These are phyloP conservation scores for Oscarella lobularis DNA, from an alignment of 37 sponge, comb jelly and placozoan genomes.

Conservation along the genomic window DNA sequence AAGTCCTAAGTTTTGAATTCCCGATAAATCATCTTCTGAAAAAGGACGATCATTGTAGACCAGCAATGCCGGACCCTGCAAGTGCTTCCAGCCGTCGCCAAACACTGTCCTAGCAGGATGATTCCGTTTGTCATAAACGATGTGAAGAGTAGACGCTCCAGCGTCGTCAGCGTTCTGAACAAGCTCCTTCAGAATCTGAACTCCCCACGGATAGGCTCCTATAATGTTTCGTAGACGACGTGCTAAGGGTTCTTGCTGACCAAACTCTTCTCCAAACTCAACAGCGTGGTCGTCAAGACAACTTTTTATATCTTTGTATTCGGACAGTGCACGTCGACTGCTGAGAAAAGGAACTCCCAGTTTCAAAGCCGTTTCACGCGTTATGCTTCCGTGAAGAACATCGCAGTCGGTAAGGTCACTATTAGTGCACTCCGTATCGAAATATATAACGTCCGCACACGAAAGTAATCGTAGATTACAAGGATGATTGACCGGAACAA, in stretches of 20 bases:
- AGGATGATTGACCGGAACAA: too few species aligned
- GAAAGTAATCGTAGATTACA: too few species aligned
- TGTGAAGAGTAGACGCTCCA: slow-evolving; percentile 15
- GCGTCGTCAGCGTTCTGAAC: slow-evolving; percentile 48
- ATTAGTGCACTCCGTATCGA: too few species aligned
- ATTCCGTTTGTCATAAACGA: slow-evolving; percentile 23
- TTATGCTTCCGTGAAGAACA: slow-evolving; percentile 4
- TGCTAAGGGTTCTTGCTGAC: slow-evolving; percentile 20
- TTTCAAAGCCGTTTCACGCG: slow-evolving; percentile 8
- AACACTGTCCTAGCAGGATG: slow-evolving; percentile 9
- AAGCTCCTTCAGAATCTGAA: slow-evolving; percentile 24
- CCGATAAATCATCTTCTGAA: neutral
- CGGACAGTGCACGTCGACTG: slow-evolving; percentile 2
- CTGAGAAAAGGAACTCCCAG: slow-evolving; percentile 27
- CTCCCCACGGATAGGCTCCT: slow-evolving; percentile 17
- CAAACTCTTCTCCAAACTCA: slow-evolving; percentile 24
- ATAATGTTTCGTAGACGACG: slow-evolving; percentile 21
- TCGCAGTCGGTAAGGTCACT: too few species aligned
- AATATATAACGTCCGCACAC: too few species aligned
- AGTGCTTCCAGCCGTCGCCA: slow-evolving; percentile 4
- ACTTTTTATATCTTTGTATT: neutral
- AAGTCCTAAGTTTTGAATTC: slow-evolving; percentile 6
- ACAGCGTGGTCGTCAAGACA: neutral
- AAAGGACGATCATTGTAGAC: too few species aligned
- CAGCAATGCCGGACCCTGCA: slow-evolving; percentile 7